These are phyloP conservation scores for Drosophila tanythrix DNA, from an alignment of 2,888 invertebrate species.

Conservation along the genomic window DNA sequence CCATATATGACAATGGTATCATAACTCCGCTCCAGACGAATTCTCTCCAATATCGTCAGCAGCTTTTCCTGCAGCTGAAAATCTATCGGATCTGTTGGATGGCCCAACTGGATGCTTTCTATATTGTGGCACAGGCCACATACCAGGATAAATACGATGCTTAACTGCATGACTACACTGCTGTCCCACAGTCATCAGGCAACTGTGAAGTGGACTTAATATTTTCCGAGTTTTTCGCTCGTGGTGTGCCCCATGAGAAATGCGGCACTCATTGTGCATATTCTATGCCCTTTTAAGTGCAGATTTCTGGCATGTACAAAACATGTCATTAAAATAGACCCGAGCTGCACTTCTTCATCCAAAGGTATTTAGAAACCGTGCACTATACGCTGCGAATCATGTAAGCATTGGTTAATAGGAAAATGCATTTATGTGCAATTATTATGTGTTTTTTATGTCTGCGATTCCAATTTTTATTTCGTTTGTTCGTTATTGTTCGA, in stretches of 20 bases:
- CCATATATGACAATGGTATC: conserved; percentile 53
- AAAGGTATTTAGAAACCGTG: not conserved
- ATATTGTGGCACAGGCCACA: not conserved
- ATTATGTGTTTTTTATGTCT: not conserved
- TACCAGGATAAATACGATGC: conserved; percentile 1
- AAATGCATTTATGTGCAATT: not conserved
- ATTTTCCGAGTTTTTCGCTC: conserved; percentile 1
- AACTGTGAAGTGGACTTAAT: conserved; percentile 31
- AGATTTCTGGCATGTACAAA: not conserved
- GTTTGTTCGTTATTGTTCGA: not conserved
- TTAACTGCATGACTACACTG: conserved; percentile 19
- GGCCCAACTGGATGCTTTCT: conserved; percentile 14
- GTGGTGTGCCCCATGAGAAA: too few relatives aligned
- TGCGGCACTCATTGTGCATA: not conserved
- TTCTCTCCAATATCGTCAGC: conserved; percentile 25
- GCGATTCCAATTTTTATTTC: not conserved
- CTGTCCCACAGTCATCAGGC: conserved; percentile 21
- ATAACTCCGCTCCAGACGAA: conserved; percentile 38
- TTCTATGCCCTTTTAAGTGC: not conserved
- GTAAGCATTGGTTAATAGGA: not conserved
- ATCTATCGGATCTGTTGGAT: not conserved
- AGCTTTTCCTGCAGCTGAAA: conserved; percentile 4
- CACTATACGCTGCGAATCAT: not conserved
- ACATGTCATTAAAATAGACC: not conserved
- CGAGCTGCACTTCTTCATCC: not conserved